phyloP scores from a whole-genome alignment of 1,140 invertebrate species.

The Ctenoplectra terminalis region DNA sequence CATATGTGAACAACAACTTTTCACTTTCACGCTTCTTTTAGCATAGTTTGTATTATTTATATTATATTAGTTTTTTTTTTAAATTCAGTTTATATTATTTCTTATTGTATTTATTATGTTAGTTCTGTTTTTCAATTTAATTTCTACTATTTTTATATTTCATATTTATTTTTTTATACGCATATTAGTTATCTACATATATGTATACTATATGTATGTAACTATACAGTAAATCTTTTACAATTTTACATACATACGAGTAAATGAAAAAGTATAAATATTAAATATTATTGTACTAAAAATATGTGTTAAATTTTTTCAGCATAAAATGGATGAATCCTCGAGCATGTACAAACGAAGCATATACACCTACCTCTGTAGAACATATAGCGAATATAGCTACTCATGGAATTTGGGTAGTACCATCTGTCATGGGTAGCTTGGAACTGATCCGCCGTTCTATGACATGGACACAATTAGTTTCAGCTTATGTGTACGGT shows the following conservation, averaged over 20 bases:
- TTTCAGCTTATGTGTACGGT: constrained; percentile 93
- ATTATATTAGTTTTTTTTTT: too few species aligned
- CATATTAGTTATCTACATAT: not conserved
- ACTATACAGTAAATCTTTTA: not conserved
- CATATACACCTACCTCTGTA: constrained; percentile 89
- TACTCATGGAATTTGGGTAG: constrained; percentile 94
- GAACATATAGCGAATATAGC: constrained; percentile 96
- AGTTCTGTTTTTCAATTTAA: too few species aligned
- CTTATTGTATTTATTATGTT: too few species aligned
- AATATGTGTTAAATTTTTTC: constrained; percentile 62
- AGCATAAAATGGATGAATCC: constrained; percentile 89
- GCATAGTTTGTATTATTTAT: too few species aligned
- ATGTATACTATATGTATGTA: not conserved
- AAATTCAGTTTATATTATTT: too few species aligned
- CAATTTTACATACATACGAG: not conserved
- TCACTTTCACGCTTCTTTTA: too few species aligned
- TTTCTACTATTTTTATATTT: too few species aligned
- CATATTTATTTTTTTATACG: too few species aligned
- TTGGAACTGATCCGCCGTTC: constrained; percentile 90
- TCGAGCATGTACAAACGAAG: constrained; percentile 85
- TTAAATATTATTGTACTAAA: not conserved
- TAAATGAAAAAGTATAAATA: not conserved
- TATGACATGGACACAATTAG: constrained; percentile 87
- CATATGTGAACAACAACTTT: too few species aligned
- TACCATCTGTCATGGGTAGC: constrained; percentile 90